Conservation (phyloP, 2,797 vertebrate genomes). For the Phataginus tricuspis region DNA sequence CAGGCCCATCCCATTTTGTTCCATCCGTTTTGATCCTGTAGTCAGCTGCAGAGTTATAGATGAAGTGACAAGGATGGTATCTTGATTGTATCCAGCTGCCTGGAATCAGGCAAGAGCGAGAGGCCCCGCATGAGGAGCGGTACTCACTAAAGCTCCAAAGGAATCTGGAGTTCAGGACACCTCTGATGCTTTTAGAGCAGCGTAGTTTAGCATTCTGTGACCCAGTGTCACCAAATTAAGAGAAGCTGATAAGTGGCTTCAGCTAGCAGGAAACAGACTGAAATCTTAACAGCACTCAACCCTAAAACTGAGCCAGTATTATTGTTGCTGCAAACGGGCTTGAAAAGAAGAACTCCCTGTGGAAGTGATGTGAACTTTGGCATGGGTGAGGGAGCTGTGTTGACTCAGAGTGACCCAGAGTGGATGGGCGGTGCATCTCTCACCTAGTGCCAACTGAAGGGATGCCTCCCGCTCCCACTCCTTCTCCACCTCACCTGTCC, state of each 20-base stretch:
- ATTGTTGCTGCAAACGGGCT: not conserved
- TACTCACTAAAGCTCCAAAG: slow-evolving; percentile 70
- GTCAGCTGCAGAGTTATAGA: slow-evolving; percentile 85
- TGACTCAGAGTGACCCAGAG: not conserved
- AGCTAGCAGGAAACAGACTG: not conserved
- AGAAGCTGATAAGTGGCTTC: not conserved
- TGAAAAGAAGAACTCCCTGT: not conserved
- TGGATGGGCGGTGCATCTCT: not conserved
- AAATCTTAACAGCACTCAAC: not conserved
- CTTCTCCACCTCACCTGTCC: not conserved
- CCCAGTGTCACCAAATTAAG: not conserved
- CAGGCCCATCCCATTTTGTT: slow-evolving; percentile 81
- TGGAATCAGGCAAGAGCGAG: slow-evolving; percentile 81
- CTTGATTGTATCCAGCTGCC: slow-evolving; percentile 89
- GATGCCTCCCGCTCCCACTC: no score
- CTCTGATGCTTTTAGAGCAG: not conserved
- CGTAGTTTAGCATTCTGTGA: not conserved
- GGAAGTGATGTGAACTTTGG: not conserved
- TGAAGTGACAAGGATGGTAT: slow-evolving; percentile 86
- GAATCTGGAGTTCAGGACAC: slow-evolving; percentile 58
- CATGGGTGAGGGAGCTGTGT: not conserved
- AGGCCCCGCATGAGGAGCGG: slow-evolving; percentile 61
- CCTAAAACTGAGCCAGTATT: not conserved
- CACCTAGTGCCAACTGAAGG: no score
- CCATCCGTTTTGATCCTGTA: slow-evolving; percentile 85